These are phyloP conservation scores for Oreochromis niloticus DNA, from an alignment of 2,113 vertebrate genomes.

Conservation along the genomic window DNA sequence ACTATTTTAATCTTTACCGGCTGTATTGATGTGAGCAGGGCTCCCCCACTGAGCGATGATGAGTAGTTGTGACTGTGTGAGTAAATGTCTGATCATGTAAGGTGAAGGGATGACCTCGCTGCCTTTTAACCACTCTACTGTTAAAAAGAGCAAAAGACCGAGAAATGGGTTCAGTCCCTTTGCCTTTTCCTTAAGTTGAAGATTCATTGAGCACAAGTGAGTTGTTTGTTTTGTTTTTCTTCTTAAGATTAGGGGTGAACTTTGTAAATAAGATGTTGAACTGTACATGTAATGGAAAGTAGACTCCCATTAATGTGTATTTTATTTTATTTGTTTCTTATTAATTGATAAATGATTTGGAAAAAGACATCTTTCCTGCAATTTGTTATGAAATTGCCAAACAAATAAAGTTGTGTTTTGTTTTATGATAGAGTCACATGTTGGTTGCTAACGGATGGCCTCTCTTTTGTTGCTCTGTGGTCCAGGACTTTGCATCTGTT, in stretches of 20 bases:
- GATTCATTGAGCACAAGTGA: constrained; percentile 24
- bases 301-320: constrained; percentile 22
- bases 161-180: background rate
- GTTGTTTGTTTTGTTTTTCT: background rate
- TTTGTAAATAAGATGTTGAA: constrained; percentile 42
- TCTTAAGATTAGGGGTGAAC: background rate
- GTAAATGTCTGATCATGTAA: background rate
- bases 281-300: constrained; percentile 3
- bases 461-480: background rate
- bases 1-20: background rate
- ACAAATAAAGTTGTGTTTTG: constrained; percentile 36
- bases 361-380: background rate
- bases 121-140: constrained; percentile 68
- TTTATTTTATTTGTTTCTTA: constrained; percentile 2
- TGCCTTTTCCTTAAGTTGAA: constrained; percentile 13
- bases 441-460: background rate
- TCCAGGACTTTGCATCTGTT: background rate
- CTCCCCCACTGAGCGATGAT: constrained; percentile 62
- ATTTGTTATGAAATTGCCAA: constrained; percentile 15
- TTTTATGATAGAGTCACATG: constrained; percentile 6
- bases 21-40: constrained; percentile 64
- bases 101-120: constrained; percentile 12
- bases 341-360: background rate
- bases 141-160: constrained; percentile 31
- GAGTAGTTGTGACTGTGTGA: constrained; percentile 8